Conservation (phyloP, 2,113 vertebrate genomes). For the Aleadryas rufinucha region DNA sequence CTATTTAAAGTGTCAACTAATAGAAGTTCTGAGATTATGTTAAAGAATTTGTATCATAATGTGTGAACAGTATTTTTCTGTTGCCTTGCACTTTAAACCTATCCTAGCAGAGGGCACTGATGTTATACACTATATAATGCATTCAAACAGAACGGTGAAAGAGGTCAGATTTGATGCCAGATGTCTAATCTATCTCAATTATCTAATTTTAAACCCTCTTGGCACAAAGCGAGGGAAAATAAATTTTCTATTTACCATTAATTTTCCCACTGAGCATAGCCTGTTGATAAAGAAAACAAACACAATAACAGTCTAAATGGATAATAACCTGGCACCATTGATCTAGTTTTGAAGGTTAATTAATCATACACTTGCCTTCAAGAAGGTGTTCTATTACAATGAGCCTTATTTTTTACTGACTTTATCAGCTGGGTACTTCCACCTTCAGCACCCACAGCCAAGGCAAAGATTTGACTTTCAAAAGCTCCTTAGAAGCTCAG, state of each 20-base stretch:
- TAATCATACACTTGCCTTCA: not conserved
- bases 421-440: not conserved
- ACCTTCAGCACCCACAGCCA: not conserved
- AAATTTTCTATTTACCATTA: conserved; percentile 28
- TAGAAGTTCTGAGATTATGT: not conserved
- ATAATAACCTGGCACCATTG: not conserved
- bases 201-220: conserved; percentile 24
- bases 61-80: not conserved
- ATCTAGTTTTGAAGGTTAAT: conserved; percentile 25
- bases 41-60: not conserved
- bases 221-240: not conserved
- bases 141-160: not conserved
- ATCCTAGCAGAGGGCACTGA: conserved; percentile 1
- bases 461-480: conserved; percentile 37
- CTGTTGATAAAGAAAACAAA: conserved; percentile 4
- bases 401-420: not conserved
- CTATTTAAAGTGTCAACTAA: not conserved
- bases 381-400: not conserved
- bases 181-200: conserved; percentile 26
- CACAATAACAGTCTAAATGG: not conserved
- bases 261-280: not conserved
- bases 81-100: not conserved
- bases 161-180: not conserved
- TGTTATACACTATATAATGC: not conserved
- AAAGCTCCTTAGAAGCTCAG: not conserved